Evolutionary conservation across 2,113 vertebrate genomes (phyloP).

Genomic region (Campylorhamphus procurvoides): DNA sequence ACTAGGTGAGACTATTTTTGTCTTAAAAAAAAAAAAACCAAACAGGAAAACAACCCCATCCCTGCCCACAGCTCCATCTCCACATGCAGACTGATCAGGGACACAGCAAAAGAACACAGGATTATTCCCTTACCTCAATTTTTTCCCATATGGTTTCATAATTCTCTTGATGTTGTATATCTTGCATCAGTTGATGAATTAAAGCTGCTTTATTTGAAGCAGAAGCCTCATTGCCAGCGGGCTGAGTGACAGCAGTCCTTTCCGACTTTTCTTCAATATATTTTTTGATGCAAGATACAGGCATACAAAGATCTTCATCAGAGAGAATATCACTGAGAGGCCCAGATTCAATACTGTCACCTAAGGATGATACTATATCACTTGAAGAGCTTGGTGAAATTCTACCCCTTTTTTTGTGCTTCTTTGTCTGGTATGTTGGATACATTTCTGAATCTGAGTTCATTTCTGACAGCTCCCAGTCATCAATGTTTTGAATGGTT

Average conservation of each 20-base stretch:
- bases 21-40: background rate
- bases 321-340: conserved; percentile 89
- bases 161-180: conserved; percentile 89
- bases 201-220: conserved; percentile 76
- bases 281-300: conserved; percentile 69
- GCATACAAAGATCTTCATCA: conserved; percentile 81
- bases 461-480: conserved; percentile 95
- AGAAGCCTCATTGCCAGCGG: conserved; percentile 66
- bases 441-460: conserved; percentile 87
- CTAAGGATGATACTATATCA: conserved; percentile 87
- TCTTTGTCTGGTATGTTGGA: conserved; percentile 72
- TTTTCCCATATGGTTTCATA: conserved; percentile 89
- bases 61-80: background rate
- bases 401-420: conserved; percentile 73
- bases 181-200: conserved; percentile 87
- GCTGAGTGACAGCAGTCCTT: conserved; percentile 4
- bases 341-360: conserved; percentile 91
- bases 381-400: conserved; percentile 90
- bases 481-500: conserved; percentile 88
- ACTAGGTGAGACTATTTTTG: background rate
- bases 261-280: conserved; percentile 58
- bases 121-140: conserved; percentile 85
- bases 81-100: background rate
- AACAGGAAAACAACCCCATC: background rate
- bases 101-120: background rate